These are phyloP conservation scores for Hyles euphorbiae DNA, from an alignment of 1,140 invertebrate species.

Conservation along the genomic window DNA sequence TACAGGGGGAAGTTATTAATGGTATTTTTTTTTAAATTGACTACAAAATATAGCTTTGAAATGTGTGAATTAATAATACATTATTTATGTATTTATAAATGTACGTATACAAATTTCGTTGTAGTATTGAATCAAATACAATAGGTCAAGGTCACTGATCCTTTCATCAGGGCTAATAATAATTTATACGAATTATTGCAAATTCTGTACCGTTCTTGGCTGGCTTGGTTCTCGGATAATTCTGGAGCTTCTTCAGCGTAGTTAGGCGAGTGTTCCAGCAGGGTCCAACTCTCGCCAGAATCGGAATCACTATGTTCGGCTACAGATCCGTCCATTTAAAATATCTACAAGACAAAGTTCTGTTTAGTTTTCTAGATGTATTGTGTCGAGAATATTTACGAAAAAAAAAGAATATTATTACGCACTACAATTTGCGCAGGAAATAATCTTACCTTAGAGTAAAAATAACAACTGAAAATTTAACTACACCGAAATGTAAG, in stretches of 20 bases:
- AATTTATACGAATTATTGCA: too few species aligned
- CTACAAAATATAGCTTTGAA: too few species aligned
- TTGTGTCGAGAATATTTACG: background rate
- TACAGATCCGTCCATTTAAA: conserved; percentile 51
- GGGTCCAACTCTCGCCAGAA: conserved; percentile 65
- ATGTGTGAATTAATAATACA: too few species aligned
- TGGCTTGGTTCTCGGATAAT: too few species aligned
- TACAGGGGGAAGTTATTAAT: too few species aligned
- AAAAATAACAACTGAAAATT: conserved; percentile 24
- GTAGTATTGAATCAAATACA: background rate
- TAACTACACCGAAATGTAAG: conserved; percentile 15
- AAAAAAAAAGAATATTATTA: conserved; percentile 1
- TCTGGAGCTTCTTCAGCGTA: conserved; percentile 38
- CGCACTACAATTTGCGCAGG: conserved; percentile 15
- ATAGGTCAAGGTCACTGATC: background rate
- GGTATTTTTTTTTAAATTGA: too few species aligned
- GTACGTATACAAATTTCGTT: too few species aligned
- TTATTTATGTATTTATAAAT: too few species aligned
- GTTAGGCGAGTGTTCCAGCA: conserved; percentile 40
- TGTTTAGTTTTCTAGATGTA: background rate
- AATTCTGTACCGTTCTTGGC: too few species aligned
- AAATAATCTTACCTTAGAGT: conserved; percentile 26
- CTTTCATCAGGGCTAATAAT: too few species aligned
- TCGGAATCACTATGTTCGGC: conserved; percentile 64
- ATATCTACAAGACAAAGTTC: conserved; percentile 11